phyloP scores from a whole-genome alignment of 2,113 vertebrate genomes.

The Sigmodon hispidus region DNA sequence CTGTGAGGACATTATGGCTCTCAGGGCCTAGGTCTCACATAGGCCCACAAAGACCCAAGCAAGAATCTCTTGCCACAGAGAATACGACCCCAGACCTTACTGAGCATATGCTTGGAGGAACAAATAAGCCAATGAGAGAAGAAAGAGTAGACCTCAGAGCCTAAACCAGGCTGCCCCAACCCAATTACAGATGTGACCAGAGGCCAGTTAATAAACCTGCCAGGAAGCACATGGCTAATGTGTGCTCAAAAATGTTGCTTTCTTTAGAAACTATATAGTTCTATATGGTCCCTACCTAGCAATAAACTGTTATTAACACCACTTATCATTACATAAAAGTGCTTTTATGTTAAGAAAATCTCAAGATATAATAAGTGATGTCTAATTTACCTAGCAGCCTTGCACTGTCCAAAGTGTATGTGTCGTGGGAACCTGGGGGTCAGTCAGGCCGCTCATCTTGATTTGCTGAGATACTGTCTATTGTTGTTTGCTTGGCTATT shows the following conservation, averaged over 20 bases:
- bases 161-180: not conserved
- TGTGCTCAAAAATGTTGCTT: not conserved
- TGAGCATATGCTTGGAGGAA: not conserved
- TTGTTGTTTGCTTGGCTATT: not conserved
- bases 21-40: not conserved
- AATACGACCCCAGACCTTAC: not conserved
- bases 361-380: not conserved
- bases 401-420: too few relatives aligned
- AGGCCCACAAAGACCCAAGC: not conserved
- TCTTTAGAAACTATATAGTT: not conserved
- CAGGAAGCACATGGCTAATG: rapidly evolving
- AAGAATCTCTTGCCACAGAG: not conserved
- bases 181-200: not conserved
- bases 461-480: not conserved
- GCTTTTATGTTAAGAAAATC: not conserved
- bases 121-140: not conserved
- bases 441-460: too few relatives aligned
- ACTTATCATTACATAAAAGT: not conserved
- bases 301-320: not conserved
- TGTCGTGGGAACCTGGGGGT: rapidly evolving
- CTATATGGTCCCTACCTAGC: not conserved
- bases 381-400: not conserved
- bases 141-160: not conserved
- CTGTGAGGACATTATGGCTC: not conserved
- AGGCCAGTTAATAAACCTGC: not conserved